A percentile compares a stretch with the other conserved stretches of the same genome.
Evolutionary conservation across 2,113 vertebrate species (phyloP).

Genomic region (Nibea albiflora): DNA sequence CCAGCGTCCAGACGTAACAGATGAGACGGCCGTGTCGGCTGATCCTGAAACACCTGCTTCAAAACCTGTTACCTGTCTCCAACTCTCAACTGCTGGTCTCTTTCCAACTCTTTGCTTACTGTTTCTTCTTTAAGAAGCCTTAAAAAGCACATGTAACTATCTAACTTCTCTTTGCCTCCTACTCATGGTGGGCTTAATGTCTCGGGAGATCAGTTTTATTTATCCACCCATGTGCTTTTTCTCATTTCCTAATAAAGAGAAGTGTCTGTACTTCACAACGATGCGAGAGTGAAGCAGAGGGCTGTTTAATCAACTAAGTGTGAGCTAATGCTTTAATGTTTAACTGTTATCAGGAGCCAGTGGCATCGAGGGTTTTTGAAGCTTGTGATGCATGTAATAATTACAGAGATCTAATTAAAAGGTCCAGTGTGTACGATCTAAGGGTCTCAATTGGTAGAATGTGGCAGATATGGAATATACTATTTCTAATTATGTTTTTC

Average conservation of each 20-base stretch:
- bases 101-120: background rate
- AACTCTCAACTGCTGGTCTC: background rate
- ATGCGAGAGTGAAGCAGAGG: background rate
- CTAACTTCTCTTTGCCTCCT: background rate
- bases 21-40: background rate
- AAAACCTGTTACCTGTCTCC: constrained; percentile 20
- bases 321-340: constrained; percentile 30
- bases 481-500: too few relatives aligned
- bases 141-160: background rate
- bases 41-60: constrained; percentile 42
- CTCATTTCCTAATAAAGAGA: background rate
- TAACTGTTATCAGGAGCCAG: background rate
- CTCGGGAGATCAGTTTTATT: background rate
- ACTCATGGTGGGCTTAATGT: background rate
- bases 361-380: background rate
- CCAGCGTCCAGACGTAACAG: background rate
- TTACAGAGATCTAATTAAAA: background rate
- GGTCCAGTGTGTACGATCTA: too few relatives aligned
- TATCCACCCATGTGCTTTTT: background rate
- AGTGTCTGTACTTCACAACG: background rate
- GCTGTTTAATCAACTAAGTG: constrained; percentile 5
- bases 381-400: background rate
- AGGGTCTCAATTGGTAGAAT: too few relatives aligned
- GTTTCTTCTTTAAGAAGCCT: background rate
- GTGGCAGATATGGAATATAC: too few relatives aligned